Percentiles rank a stretch among this genome's conserved stretches.
Evolutionary conservation across 2,113 vertebrate genomes (phyloP).

Genomic region (Peromyscus maniculatus): DNA sequence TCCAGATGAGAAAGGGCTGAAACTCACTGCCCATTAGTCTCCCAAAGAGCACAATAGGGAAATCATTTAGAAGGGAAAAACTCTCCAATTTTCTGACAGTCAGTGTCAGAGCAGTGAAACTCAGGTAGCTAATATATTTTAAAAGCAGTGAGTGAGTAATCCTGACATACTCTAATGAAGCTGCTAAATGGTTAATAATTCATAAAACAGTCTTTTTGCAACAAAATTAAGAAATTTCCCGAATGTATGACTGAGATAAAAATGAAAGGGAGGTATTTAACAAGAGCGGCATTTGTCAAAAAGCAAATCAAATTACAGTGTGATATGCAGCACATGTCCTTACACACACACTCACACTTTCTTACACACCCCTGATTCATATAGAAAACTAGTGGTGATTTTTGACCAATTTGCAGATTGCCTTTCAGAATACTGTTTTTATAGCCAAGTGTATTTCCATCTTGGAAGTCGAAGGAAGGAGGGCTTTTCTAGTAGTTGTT

Average conservation of each 20-base stretch:
- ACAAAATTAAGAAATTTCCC: slow-evolving; percentile 79
- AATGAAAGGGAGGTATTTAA: slow-evolving; percentile 63
- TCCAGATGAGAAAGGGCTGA: slow-evolving; percentile 54
- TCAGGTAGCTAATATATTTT: slow-evolving; percentile 86
- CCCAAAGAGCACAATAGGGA: slow-evolving; percentile 62
- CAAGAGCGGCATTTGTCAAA: slow-evolving; percentile 38
- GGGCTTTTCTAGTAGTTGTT: slow-evolving; percentile 10
- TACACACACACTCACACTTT: background rate
- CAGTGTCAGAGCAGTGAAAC: slow-evolving; percentile 81
- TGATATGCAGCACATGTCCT: background rate
- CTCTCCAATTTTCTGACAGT: slow-evolving; percentile 78
- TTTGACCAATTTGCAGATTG: slow-evolving; percentile 62
- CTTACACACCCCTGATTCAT: background rate
- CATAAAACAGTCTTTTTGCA: slow-evolving; percentile 80
- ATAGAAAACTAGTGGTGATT: slow-evolving; percentile 49
- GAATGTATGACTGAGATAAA: slow-evolving; percentile 67
- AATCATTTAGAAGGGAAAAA: slow-evolving; percentile 71
- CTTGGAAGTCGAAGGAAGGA: background rate
- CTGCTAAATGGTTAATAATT: slow-evolving; percentile 88
- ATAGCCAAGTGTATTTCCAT: slow-evolving; percentile 51
- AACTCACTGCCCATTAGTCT: slow-evolving; percentile 58
- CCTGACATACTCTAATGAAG: slow-evolving; percentile 81
- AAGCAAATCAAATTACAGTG: background rate
- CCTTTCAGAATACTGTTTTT: slow-evolving; percentile 35
- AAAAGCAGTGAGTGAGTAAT: slow-evolving; percentile 84